Percentiles rank a stretch among this genome's conserved stretches.
Conservation (phyloP, 2,113 vertebrate genomes). For the Aplodontia rufa region DNA sequence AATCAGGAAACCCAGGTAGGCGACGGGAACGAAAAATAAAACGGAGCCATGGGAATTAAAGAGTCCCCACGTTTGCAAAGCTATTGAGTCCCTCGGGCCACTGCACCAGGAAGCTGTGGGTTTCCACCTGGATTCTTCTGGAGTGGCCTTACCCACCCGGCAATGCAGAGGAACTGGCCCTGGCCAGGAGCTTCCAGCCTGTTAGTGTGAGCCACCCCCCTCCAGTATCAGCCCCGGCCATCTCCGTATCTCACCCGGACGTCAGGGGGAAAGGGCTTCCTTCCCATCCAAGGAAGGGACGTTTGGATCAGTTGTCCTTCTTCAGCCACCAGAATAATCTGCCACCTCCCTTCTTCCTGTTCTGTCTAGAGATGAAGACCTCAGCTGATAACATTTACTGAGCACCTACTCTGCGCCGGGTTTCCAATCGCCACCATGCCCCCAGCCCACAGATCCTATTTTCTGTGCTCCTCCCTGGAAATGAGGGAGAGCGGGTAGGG, state of each 20-base stretch:
- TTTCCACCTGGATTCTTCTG: neutral
- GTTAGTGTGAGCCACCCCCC: rapidly evolving
- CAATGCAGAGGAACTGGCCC: neutral
- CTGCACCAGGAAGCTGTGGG: neutral
- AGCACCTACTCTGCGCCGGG: neutral
- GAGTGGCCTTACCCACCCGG: neutral
- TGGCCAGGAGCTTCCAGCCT: neutral
- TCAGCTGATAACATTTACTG: rapidly evolving
- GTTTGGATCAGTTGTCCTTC: neutral
- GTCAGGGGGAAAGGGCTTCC: neutral
- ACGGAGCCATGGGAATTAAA: too few relatives aligned
- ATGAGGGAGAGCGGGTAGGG: neutral
- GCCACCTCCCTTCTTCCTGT: neutral
- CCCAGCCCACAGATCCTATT: neutral
- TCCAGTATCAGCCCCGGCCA: neutral
- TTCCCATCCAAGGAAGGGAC: neutral
- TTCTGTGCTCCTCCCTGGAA: neutral
- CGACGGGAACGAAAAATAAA: too few relatives aligned
- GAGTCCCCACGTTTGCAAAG: neutral
- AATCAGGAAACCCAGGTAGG: neutral
- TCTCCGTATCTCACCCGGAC: neutral
- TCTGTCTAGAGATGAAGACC: too few relatives aligned
- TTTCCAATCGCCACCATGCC: neutral
- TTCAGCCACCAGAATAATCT: neutral
- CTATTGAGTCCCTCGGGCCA: neutral